Evolutionary conservation across 2,113 vertebrate genomes (phyloP).

Genomic region (Puntigrus tetrazona): DNA sequence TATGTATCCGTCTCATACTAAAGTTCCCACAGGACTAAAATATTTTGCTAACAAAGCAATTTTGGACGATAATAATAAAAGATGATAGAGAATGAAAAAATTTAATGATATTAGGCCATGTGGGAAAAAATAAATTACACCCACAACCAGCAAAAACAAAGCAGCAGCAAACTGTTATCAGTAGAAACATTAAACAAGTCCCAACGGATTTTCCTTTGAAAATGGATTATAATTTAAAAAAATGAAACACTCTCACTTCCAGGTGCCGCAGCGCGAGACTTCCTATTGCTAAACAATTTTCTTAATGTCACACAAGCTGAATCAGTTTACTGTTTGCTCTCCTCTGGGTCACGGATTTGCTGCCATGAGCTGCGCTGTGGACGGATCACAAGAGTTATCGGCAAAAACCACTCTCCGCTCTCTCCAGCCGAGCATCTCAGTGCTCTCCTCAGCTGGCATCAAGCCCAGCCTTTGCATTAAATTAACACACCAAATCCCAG

Average conservation of each 20-base stretch:
- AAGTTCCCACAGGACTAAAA: background rate
- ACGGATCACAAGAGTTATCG: constrained; percentile 6
- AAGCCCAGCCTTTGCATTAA: constrained; percentile 24
- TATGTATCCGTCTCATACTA: background rate
- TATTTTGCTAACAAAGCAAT: background rate
- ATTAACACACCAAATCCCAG: constrained; percentile 23
- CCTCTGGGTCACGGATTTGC: background rate
- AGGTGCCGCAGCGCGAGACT: background rate
- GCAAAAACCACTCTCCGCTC: background rate
- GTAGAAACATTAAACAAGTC: constrained; percentile 1
- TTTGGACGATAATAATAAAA: background rate
- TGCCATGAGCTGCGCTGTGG: background rate
- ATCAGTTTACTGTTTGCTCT: background rate
- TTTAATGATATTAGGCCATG: background rate
- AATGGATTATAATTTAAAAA: background rate
- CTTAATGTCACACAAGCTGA: constrained; percentile 6
- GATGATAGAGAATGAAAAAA: background rate
- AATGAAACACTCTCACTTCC: background rate
- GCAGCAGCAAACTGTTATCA: background rate
- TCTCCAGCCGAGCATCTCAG: background rate
- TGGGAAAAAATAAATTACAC: background rate
- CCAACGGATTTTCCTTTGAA: background rate
- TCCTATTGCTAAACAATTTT: constrained; percentile 27
- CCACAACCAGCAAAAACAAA: background rate
- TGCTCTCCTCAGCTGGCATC: constrained; percentile 18